A percentile compares a stretch with the other conserved stretches of the same genome.
phyloP scores from a whole-genome alignment of 2,113 vertebrate species.

The Rutilus rutilus region DNA sequence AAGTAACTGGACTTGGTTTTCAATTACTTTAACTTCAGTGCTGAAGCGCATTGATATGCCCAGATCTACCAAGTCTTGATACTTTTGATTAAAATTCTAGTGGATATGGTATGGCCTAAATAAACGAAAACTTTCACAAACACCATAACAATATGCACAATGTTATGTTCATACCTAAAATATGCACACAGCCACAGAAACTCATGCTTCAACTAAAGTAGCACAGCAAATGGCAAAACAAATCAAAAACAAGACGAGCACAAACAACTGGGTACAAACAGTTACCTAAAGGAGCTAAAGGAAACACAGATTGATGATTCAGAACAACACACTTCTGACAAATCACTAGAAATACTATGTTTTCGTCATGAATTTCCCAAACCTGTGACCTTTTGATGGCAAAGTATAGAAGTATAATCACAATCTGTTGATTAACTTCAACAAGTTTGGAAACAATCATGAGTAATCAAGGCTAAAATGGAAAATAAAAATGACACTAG shows the following conservation, averaged over 20 bases:
- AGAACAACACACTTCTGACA: conserved; percentile 1
- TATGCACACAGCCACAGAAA: conserved; percentile 20
- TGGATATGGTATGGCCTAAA: not conserved
- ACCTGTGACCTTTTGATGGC: conserved; percentile 12
- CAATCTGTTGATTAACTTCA: conserved; percentile 8
- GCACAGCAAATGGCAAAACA: not conserved
- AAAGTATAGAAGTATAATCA: not conserved
- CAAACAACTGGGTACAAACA: not conserved
- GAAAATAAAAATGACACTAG: conserved; percentile 42
- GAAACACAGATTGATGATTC: not conserved
- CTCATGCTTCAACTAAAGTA: conserved; percentile 1
- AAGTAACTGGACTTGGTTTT: conserved; percentile 42
- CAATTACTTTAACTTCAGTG: not conserved
- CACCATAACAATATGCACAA: not conserved
- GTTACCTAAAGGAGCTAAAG: not conserved
- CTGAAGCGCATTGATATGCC: not conserved
- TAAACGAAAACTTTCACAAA: not conserved
- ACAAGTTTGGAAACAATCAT: conserved; percentile 42
- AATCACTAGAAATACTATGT: not conserved
- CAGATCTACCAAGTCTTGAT: not conserved
- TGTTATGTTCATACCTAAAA: not conserved
- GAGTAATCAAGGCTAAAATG: conserved; percentile 32
- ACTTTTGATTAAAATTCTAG: not conserved
- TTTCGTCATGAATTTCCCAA: conserved; percentile 36
- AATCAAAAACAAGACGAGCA: not conserved